Percentiles rank a stretch among this genome's conserved stretches.
Conservation (phyloP, 1,140 invertebrate genomes). For the Zaprionus vittiger region DNA sequence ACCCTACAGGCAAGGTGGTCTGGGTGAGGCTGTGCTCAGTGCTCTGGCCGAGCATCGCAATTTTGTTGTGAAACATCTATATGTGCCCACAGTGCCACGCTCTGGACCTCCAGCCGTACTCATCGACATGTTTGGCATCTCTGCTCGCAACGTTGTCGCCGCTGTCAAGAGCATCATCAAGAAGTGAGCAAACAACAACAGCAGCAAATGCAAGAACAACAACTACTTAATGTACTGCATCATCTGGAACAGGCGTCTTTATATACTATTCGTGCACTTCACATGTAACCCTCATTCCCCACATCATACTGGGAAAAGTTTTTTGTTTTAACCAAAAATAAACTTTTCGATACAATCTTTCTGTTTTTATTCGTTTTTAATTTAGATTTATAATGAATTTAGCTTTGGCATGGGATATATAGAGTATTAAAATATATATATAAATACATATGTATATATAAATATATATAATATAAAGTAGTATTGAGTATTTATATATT, state of each 20-base stretch:
- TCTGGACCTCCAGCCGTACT: slow-evolving; percentile 95
- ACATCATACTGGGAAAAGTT: neutral
- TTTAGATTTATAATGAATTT: neutral
- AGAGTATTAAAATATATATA: too few relatives aligned
- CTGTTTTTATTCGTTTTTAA: neutral
- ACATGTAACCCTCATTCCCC: slow-evolving; percentile 1
- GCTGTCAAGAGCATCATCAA: slow-evolving; percentile 89
- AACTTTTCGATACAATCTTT: neutral
- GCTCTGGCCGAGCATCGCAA: slow-evolving; percentile 90
- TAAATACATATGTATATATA: too few relatives aligned
- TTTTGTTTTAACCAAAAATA: neutral
- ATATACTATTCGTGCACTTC: neutral
- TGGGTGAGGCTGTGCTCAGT: slow-evolving; percentile 96
- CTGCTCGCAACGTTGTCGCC: slow-evolving; percentile 90
- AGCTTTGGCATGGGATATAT: neutral
- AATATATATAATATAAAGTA: too few relatives aligned
- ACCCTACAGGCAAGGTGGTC: slow-evolving; percentile 89
- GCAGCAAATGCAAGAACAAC: neutral
- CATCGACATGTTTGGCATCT: slow-evolving; percentile 95
- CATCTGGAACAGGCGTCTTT: neutral
- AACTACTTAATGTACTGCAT: neutral
- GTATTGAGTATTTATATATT: neutral
- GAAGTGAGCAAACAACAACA: slow-evolving; percentile 80
- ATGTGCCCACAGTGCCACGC: slow-evolving; percentile 94
- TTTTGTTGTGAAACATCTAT: slow-evolving; percentile 93